Percentiles rank a stretch among this genome's conserved stretches.
phyloP scores from a whole-genome alignment of 2,797 vertebrate genomes.

The Eulemur mongoz region DNA sequence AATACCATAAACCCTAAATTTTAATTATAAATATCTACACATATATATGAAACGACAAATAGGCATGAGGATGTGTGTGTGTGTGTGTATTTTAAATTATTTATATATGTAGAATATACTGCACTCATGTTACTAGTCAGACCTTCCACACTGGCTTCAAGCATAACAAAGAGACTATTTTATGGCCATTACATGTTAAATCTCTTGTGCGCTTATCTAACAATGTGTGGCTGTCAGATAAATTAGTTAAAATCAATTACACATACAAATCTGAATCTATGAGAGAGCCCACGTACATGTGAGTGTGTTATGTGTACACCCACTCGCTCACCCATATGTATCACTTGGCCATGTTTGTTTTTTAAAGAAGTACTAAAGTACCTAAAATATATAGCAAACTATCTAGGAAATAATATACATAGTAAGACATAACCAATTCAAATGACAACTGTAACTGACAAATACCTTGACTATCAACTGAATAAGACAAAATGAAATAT shows the following conservation, averaged over 20 bases:
- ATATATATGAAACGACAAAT: not conserved
- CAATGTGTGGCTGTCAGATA: not conserved
- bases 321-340: not conserved
- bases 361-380: not conserved
- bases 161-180: conserved; percentile 1
- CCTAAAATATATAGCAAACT: conserved; percentile 26
- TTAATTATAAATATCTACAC: not conserved
- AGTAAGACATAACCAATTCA: conserved; percentile 2
- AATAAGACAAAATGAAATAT: conserved; percentile 30
- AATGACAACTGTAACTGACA: not conserved
- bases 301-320: not conserved
- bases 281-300: not conserved
- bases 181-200: conserved; percentile 1
- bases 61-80: not conserved
- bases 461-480: not conserved
- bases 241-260: conserved; percentile 28
- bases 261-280: not conserved
- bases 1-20: not conserved
- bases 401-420: conserved; percentile 8
- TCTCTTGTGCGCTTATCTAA: not conserved
- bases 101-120: not conserved
- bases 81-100: not conserved
- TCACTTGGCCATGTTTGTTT: not conserved
- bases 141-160: conserved; percentile 4
- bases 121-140: not conserved